A percentile compares a stretch with the other conserved stretches of the same genome.
Conservation (phyloP, 2,888 invertebrate genomes). For the Acheta domesticus region DNA sequence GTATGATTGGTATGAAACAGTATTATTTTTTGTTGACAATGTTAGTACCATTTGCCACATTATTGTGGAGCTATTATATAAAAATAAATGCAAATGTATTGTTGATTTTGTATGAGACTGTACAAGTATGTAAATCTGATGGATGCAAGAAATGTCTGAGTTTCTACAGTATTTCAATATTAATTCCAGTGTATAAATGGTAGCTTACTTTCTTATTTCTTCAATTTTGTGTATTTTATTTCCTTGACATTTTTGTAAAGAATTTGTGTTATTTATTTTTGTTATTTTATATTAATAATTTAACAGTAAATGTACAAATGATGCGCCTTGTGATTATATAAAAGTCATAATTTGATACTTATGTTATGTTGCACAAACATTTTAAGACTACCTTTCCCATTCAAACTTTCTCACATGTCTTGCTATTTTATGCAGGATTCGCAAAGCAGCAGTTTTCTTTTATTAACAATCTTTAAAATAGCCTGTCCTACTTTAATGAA, state of each 20-base stretch:
- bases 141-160: not conserved
- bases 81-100: not conserved
- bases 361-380: too few relatives aligned
- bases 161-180: not conserved
- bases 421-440: too few relatives aligned
- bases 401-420: too few relatives aligned
- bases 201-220: not conserved
- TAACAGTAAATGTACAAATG: slow-evolving; percentile 7
- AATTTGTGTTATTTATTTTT: not conserved
- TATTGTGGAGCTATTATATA: not conserved
- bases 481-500: too few relatives aligned
- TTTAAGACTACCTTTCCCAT: too few relatives aligned
- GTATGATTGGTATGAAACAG: not conserved
- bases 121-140: not conserved
- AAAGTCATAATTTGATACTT: too few relatives aligned
- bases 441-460: too few relatives aligned
- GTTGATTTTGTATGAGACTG: not conserved
- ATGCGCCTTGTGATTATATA: not conserved
- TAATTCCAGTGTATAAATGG: not conserved
- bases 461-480: too few relatives aligned
- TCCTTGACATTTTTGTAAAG: not conserved
- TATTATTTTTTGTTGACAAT: not conserved
- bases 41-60: not conserved
- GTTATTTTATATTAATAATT: not conserved
- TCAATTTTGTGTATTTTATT: not conserved